Percentiles rank a stretch among this genome's conserved stretches.
Evolutionary conservation across 1,140 invertebrate genomes (phyloP).

Genomic region (Schlechtendalia chinensis): DNA sequence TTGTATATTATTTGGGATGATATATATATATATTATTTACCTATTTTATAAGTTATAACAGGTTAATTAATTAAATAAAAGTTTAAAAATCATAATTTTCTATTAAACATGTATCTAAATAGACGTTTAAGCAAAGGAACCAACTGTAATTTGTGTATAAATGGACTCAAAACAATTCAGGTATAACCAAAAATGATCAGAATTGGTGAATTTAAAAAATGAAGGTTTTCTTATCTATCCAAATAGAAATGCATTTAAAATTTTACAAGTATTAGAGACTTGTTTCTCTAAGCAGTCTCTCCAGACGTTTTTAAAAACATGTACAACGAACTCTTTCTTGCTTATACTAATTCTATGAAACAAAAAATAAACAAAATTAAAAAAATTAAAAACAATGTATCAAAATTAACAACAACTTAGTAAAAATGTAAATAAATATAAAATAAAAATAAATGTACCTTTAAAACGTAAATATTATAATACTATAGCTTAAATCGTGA

Average conservation of each 20-base stretch:
- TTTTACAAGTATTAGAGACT: neutral
- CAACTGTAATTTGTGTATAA: slow-evolving; percentile 3
- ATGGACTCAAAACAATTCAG: neutral
- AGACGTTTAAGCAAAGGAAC: neutral
- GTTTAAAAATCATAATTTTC: neutral
- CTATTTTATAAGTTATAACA: neutral
- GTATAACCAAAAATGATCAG: neutral
- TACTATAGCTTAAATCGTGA: too few species aligned
- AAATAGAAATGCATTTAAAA: slow-evolving; percentile 1
- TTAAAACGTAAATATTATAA: too few species aligned
- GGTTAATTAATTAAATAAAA: too few species aligned
- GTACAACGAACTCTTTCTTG: neutral
- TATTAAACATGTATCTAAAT: neutral
- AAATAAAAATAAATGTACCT: too few species aligned
- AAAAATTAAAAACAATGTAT: too few species aligned
- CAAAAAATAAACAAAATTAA: too few species aligned
- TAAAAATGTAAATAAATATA: too few species aligned
- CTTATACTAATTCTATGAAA: neutral
- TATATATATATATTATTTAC: neutral
- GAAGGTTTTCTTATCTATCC: neutral
- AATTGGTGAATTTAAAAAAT: neutral
- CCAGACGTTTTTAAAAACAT: slow-evolving; percentile 5
- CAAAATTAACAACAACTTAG: too few species aligned
- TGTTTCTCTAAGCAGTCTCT: neutral
- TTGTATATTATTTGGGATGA: slow-evolving; percentile 7